These are phyloP conservation scores for Odocoileus hemionus DNA, from an alignment of 2,113 vertebrate genomes.

Conservation along the genomic window DNA sequence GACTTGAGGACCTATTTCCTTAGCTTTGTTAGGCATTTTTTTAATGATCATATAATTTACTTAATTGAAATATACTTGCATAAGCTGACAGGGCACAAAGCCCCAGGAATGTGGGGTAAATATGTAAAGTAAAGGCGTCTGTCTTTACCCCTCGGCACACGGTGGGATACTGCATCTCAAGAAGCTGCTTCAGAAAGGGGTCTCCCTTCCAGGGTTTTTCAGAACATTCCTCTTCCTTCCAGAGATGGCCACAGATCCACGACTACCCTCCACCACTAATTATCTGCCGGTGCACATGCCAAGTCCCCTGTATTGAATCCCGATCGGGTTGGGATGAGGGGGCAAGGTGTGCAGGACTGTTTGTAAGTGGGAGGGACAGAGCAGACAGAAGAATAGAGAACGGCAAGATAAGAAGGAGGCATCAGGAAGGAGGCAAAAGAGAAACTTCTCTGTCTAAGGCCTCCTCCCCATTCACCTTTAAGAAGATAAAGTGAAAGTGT, in stretches of 20 bases:
- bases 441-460: neutral
- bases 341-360: neutral
- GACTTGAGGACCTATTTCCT: neutral
- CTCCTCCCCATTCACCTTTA: neutral
- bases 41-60: neutral
- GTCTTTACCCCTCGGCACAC: neutral
- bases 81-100: neutral
- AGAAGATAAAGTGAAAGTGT: neutral
- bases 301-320: neutral
- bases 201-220: neutral
- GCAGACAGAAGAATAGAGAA: neutral
- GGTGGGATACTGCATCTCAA: rapidly evolving
- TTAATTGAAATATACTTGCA: neutral
- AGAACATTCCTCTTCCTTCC: neutral
- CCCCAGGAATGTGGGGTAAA: neutral
- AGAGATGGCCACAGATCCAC: too few relatives aligned
- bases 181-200: neutral
- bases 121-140: neutral
- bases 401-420: neutral
- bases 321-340: neutral
- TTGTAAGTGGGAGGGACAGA: too few relatives aligned
- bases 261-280: neutral
- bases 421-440: neutral
- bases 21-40: neutral
- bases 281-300: neutral